phyloP scores from a whole-genome alignment of 2,113 vertebrate species.

The Pseudorectes ferrugineus region DNA sequence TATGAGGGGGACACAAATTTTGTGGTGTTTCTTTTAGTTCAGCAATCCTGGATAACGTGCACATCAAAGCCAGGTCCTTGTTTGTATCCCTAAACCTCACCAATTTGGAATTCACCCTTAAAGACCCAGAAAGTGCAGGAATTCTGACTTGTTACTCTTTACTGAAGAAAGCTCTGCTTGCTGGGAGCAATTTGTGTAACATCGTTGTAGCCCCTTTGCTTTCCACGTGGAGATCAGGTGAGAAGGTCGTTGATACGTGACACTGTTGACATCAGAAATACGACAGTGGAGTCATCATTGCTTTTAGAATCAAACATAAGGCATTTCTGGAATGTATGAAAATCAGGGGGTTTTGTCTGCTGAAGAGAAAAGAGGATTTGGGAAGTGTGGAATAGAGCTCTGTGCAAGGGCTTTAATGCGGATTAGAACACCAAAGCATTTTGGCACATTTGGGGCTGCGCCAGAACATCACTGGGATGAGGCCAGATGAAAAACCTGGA shows the following conservation, averaged over 20 bases:
- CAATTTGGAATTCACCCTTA: not conserved
- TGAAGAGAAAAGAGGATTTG: conserved; percentile 14
- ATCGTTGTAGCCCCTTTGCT: fast-evolving
- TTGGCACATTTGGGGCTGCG: not conserved
- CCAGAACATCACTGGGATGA: not conserved
- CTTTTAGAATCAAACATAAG: not conserved
- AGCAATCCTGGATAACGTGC: not conserved
- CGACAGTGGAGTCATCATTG: not conserved
- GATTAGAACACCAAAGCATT: not conserved
- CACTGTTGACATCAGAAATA: not conserved
- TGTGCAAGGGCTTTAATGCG: not conserved
- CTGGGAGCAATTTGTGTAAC: not conserved
- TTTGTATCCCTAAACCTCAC: not conserved
- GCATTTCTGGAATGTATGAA: not conserved
- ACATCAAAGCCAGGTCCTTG: not conserved
- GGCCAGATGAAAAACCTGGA: not conserved
- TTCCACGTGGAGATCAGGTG: not conserved
- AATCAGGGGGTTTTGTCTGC: not conserved
- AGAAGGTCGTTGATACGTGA: not conserved
- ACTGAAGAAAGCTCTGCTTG: not conserved
- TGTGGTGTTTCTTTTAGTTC: not conserved
- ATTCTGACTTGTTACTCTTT: not conserved
- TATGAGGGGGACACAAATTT: not conserved
- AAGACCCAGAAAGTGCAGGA: not conserved
- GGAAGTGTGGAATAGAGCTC: not conserved